Evolutionary conservation across 1,140 invertebrate species (phyloP).

Genomic region (Pseudobourletiella spinata): DNA sequence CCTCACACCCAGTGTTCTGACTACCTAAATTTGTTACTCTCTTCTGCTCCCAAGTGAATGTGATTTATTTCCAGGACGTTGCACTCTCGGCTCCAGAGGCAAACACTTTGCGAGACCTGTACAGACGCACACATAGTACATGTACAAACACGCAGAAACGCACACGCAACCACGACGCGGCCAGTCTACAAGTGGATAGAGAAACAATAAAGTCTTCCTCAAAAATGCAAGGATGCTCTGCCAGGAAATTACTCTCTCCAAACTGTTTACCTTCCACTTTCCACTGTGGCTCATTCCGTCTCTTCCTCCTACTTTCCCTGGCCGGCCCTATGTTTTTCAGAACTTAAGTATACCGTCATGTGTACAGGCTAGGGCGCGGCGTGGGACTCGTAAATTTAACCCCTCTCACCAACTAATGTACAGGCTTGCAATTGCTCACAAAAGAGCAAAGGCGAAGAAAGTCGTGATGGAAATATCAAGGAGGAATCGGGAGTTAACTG

Average conservation of each 20-base stretch:
- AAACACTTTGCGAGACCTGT: neutral
- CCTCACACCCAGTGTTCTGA: neutral
- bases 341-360: neutral
- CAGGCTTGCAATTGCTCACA: neutral
- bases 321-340: neutral
- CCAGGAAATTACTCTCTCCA: neutral
- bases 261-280: neutral
- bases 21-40: neutral
- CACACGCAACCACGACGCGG: neutral
- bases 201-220: neutral
- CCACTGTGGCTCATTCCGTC: neutral
- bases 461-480: neutral
- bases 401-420: neutral
- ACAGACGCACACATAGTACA: neutral
- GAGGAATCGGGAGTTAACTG: no score
- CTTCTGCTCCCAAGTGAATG: neutral
- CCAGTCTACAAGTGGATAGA: neutral
- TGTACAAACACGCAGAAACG: neutral
- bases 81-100: no score
- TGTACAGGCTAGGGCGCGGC: neutral
- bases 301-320: neutral
- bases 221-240: neutral
- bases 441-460: neutral
- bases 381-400: no score
- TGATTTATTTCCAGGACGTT: slow-evolving; percentile 3